Base-by-base conservation (phyloP, 2,888 invertebrate genomes). In the Chirona hameri region DNA sequence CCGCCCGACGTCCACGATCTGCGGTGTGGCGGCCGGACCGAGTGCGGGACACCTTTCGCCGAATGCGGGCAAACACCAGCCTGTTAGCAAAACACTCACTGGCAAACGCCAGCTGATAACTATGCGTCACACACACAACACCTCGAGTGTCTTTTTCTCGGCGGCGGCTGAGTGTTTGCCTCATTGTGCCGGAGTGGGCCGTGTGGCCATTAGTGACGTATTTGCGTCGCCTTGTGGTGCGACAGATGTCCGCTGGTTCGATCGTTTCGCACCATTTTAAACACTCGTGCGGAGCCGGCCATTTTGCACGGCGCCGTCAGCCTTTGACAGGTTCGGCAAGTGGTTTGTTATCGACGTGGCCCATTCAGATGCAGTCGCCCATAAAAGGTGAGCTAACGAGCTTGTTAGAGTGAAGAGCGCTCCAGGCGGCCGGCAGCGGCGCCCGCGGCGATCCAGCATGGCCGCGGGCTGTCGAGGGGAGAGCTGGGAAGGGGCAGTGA, bases 191-290 rank as follows among this genome's bases (percentile, higher is more conserved):
- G 29, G 57, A 57, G 57, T 57, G 57, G 27, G 65, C 27, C 65
- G 69, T 29, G 29, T n/a, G 29, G 29, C 69, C 69, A 69, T 69
- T 69, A 69, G 69, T 0, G 14, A 7, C 7, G 69, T 69, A 29
- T 69, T 69, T 69, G 69, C 57, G 18, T 12, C 29, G 12, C 14
- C 14, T 5, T 14, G 3, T 14, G 10, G 29, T 27, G 12, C 29
- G 15, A 29, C 27, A 29, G 27, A 12, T 69, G 12, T 5, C 29
- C n/a, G 15, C 69, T 69, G 29, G n/a, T 29, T 69, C 69, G 15
- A 29, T 69, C 69, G 14, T 69, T 29, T 69, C 29, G 69, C 69
- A 69, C 69, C 69, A 69, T 69, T 69, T 69, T 69, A 69, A 15
- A 15, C 29, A 69, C 69, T 69, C 69, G 69, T 4, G 69, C 9